Evolutionary conservation across 2,113 vertebrate genomes (phyloP).

Genomic region (Pholis gunnellus): DNA sequence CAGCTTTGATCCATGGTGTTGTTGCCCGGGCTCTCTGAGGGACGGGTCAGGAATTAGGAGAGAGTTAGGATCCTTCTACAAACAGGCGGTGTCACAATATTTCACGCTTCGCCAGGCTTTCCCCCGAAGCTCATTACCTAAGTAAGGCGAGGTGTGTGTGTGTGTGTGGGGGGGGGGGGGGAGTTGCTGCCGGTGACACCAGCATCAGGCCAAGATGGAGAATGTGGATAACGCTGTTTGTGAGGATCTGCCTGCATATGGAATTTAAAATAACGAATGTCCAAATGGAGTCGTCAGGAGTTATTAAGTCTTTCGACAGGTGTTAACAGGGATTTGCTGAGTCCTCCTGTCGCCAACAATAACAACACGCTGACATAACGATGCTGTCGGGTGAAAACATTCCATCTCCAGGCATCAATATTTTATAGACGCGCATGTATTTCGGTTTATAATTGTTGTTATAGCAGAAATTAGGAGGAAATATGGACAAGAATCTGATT

Average conservation of each 20-base stretch:
- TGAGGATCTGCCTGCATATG: conserved; percentile 54
- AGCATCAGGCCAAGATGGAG: conserved; percentile 64
- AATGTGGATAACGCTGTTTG: conserved; percentile 73
- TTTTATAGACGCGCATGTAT: conserved; percentile 15
- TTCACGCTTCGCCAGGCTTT: conserved; percentile 52
- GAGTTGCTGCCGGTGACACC: conserved; percentile 34
- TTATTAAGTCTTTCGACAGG: conserved; percentile 37
- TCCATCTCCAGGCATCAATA: not conserved
- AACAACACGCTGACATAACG: conserved; percentile 10
- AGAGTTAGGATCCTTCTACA: conserved; percentile 8
- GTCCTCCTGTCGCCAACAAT: conserved; percentile 5
- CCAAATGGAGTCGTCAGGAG: conserved; percentile 25
- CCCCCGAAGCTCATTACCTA: conserved; percentile 26
- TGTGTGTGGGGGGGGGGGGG: not conserved
- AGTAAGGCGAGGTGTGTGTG: not conserved
- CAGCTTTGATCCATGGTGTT: conserved; percentile 48
- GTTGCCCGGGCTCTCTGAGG: conserved; percentile 55
- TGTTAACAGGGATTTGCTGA: conserved; percentile 13
- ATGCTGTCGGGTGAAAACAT: conserved; percentile 26
- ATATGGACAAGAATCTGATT: not conserved
- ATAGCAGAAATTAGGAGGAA: not conserved
- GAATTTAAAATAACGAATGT: conserved; percentile 58
- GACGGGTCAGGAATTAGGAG: conserved; percentile 52
- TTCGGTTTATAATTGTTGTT: conserved; percentile 15
- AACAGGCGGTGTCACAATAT: conserved; percentile 49